These are phyloP conservation scores for Orius laevigatus DNA, from an alignment of 1,140 invertebrate species.

Conservation along the genomic window DNA sequence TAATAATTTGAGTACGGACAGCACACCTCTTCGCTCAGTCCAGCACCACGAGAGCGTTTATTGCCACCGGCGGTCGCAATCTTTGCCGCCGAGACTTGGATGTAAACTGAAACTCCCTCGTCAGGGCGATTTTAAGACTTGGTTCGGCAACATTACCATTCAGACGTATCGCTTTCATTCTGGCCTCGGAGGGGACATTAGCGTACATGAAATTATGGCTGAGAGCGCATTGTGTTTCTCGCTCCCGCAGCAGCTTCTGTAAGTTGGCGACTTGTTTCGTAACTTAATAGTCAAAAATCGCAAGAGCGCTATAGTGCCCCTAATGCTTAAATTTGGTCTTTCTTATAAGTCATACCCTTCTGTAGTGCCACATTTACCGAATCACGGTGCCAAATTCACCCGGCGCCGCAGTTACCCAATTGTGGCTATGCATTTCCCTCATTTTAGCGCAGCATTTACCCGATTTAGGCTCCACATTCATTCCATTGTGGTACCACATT, in stretches of 20 bases:
- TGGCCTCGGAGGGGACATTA: constrained; percentile 74
- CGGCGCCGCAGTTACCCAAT: no score
- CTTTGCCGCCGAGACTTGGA: constrained; percentile 61
- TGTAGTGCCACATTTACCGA: no score
- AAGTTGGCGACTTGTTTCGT: constrained; percentile 31
- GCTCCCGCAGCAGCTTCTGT: constrained; percentile 79
- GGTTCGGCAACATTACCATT: constrained; percentile 60
- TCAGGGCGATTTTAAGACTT: constrained; percentile 49
- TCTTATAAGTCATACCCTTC: not conserved
- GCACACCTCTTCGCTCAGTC: constrained; percentile 38
- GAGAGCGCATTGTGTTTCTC: constrained; percentile 73
- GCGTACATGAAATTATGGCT: constrained; percentile 84
- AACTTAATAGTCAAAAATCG: not conserved
- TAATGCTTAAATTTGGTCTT: not conserved
- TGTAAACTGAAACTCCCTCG: constrained; percentile 65
- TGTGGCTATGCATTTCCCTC: no score
- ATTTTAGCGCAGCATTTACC: no score
- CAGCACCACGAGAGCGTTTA: constrained; percentile 28
- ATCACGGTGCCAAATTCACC: no score
- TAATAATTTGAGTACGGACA: constrained; percentile 46
- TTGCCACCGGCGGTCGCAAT: constrained; percentile 67
- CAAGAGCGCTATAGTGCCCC: not conserved
- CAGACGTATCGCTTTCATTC: constrained; percentile 85
- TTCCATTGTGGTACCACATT: no score
- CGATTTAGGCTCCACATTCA: no score